Conservation (phyloP, 2,888 invertebrate species). For the Sesia bembeciformis region DNA sequence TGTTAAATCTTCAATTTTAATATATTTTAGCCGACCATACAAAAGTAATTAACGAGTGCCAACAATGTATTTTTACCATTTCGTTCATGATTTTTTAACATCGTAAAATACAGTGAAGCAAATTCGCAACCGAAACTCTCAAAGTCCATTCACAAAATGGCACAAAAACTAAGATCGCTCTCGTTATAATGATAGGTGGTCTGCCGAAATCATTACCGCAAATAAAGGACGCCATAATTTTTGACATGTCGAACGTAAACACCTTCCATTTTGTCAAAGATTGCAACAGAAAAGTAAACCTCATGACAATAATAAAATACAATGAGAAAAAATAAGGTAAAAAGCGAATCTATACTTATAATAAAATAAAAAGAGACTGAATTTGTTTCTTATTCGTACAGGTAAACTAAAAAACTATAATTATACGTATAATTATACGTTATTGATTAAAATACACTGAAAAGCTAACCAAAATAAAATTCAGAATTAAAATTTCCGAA, state of each 20-base stretch:
- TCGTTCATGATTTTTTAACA: conserved; percentile 17
- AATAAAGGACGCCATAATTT: conserved; percentile 52
- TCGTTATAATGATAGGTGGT: conserved; percentile 51
- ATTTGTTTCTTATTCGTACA: no score
- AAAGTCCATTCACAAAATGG: conserved; percentile 49
- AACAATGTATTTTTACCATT: not conserved
- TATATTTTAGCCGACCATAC: not conserved
- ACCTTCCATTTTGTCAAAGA: conserved; percentile 46
- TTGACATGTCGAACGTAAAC: conserved; percentile 58
- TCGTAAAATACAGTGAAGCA: conserved; percentile 33
- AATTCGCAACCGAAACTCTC: conserved; percentile 45
- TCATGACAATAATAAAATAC: no score
- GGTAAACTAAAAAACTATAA: no score
- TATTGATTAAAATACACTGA: no score
- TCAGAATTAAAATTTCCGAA: no score
- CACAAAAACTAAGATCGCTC: conserved; percentile 47
- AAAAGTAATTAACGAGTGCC: not conserved
- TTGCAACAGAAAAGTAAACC: conserved; percentile 2
- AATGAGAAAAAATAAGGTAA: no score
- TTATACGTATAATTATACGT: no score
- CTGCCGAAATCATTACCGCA: conserved; percentile 32
- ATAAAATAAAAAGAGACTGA: no score
- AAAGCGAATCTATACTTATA: no score
- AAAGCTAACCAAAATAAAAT: no score
- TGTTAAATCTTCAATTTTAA: no score